Base-by-base conservation (phyloP, 2,797 vertebrate species). In the Thunnus albacares region DNA sequence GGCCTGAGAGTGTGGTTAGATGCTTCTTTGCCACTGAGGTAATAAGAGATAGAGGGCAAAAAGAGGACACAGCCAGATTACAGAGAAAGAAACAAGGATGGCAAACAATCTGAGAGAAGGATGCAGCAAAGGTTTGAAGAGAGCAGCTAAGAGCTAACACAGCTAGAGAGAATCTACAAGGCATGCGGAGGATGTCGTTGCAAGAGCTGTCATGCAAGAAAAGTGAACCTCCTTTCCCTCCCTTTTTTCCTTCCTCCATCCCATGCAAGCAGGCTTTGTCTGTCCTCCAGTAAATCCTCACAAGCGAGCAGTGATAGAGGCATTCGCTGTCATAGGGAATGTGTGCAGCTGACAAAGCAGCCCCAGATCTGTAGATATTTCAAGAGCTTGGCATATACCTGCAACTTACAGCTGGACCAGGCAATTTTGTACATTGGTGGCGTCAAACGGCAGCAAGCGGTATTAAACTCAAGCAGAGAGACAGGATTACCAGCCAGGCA, bases 1-100 rank as follows among this genome's bases (percentile, higher is more conserved):
- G 97, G 96, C 5, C 96, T 96, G 93, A 88, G 95, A 83, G 96
- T 97, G 45, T 98, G 97, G 91, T 98, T 96, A 2, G 97, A 95
- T 49, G 96, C 95, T 79, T 97, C 97, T 95, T 95, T 96, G 76
- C 91, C 94, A 81, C 91, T 96, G 63, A 70, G 67, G 51, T 35
- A 86, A 75, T 13, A 9, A 89, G 47, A 77, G 28, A 79, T 17
- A 14, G 57, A 66, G 15, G 43, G 56, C 3, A 63, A 74, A 56
- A 68, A 61, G 33, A 61, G 10, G 79, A 76, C 7, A 30, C 9
- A 56, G 0, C 28, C 24, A 52, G 14, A 68, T 80, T 73, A 84
- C 4, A 76, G 52, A 55, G 9, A 82, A 57, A 20, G 17, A 51
- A 33, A 52, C 17, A 20, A 20, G 24, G 49, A 64, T 6, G 12